Evolutionary conservation across 2,888 invertebrate genomes (phyloP), one percentile per base, ranked within the genome.

Genomic region (Torymus texanus): DNA sequence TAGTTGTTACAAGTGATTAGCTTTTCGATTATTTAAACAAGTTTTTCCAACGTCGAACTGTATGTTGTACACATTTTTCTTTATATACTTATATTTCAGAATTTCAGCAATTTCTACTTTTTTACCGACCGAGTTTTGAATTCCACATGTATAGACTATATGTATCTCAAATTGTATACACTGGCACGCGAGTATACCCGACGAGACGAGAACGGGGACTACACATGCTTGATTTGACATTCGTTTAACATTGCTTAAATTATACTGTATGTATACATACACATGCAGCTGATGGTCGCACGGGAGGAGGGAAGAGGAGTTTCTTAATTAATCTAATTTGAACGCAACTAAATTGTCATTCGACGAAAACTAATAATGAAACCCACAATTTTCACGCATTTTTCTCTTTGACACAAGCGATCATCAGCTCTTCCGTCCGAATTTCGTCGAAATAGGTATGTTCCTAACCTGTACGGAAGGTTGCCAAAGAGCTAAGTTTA

Each of bases 231-330:
- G 4, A 18, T 84, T 87, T 87, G 87, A 87, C 87, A 87, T 87
- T 87, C 86, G 85, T 87, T 87, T 87, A 83, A 86, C 87, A 87
- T 87, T 87, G 87, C 78, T 80, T 78, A 72, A 29, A 79, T 70
- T 59, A 75, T 59, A 78, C 29, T 29, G 41, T 41, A 65, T 77
- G 68, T 71, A 82, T 67, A 29, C 66, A 81, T 67, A 56, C 55
- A 59, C 74, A 55, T 66, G 63, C 41, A 51, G 66, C 21, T 73
- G 70, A 59, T 61, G 51, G 12, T 70, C 59, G 58, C 29, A 29
- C 16, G 12, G 13, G 21, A 10, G 10, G 18, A 62, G 51, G 8
- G 4, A 18, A 55, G 16, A 0, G 41, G 3, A 71, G 50, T 56
- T 61, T 61, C 8, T 41, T n/a, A 11, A 41, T 21, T 61, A 55